Base-by-base conservation (phyloP, 2,113 vertebrate genomes). In the Phasianus colchicus region DNA sequence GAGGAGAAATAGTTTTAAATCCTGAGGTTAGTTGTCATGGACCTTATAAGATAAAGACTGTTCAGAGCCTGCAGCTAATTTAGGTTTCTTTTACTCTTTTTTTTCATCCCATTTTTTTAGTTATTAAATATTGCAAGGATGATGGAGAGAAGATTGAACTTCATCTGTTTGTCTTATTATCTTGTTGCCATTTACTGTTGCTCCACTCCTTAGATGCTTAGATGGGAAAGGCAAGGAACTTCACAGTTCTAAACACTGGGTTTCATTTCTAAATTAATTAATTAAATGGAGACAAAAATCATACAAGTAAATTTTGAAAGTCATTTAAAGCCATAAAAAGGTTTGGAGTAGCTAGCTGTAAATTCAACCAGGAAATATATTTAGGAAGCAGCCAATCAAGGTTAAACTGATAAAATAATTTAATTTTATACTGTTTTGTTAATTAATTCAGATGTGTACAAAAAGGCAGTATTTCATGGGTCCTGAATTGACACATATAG, bases 221-320 rank as follows among this genome's bases (percentile, higher is more conserved):
- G 42, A 61, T 80, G 27, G 22, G 71, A 95, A 93, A 93, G 13
- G 19, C 45, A 86, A 65, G 21, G 55, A 90, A 75, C 17, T 87
- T n/a, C 61, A 74, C 40, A 47, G 16, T 87, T 84, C 78, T 83
- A 65, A 88, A 48, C 55, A 95, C 7, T 13, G 24, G 22, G 29
- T 83, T 86, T 96, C 11, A 64, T 91, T 95, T 93, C 57, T 83
- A 95, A 94, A 80, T 88, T 70, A 89, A 78, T 47, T 86, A 48
- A 65, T 88, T 95, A 90, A 96, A 90, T 73, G 42, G 25, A 91
- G 54, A 96, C 80, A 83, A 89, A 93, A 93, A 92, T 50, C 66
- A 22, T 92, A 55, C 5, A 6, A 83, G 22, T 82, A 78, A 94
- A 83, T 93, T 29, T 93, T 74, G 54, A 82, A 30, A 86, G 83